Conservation (phyloP, 2,888 invertebrate genomes). For the Gastrophysa polygoni region DNA sequence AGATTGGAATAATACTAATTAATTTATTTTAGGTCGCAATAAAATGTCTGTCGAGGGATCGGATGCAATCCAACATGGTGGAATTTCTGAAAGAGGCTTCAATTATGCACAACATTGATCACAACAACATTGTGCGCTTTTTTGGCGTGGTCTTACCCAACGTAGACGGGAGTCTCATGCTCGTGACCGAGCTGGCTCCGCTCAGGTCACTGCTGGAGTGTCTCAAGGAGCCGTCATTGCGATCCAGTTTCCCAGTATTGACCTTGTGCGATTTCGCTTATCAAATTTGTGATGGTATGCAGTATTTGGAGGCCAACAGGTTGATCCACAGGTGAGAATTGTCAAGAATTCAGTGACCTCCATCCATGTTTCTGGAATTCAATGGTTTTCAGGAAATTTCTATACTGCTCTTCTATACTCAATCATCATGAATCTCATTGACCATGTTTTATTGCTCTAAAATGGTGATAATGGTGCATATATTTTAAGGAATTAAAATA, state of each 20-base stretch:
- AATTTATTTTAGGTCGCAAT: conserved; percentile 92
- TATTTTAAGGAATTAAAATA: no score
- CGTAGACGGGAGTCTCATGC: conserved; percentile 63
- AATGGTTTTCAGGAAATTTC: not conserved
- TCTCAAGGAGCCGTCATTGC: conserved; percentile 87
- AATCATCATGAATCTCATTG: no score
- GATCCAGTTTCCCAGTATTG: conserved; percentile 90
- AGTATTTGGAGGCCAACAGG: conserved; percentile 93
- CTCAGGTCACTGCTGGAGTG: conserved; percentile 94
- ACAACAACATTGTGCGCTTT: conserved; percentile 94
- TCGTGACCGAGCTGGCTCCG: conserved; percentile 92
- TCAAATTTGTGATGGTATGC: conserved; percentile 98
- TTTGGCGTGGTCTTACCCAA: conserved; percentile 97
- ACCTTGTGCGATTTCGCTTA: conserved; percentile 94
- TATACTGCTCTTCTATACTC: no score
- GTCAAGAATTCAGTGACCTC: not conserved
- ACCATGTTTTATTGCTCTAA: no score
- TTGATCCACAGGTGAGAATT: conserved; percentile 82
- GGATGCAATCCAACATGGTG: conserved; percentile 94
- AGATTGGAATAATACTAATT: no score
- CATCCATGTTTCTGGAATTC: not conserved
- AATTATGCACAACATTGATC: conserved; percentile 97
- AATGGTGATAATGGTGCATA: no score
- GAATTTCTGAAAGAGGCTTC: conserved; percentile 98
- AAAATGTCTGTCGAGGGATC: conserved; percentile 92